Conservation (phyloP, 2,888 invertebrate genomes). For the Troides aeacus region DNA sequence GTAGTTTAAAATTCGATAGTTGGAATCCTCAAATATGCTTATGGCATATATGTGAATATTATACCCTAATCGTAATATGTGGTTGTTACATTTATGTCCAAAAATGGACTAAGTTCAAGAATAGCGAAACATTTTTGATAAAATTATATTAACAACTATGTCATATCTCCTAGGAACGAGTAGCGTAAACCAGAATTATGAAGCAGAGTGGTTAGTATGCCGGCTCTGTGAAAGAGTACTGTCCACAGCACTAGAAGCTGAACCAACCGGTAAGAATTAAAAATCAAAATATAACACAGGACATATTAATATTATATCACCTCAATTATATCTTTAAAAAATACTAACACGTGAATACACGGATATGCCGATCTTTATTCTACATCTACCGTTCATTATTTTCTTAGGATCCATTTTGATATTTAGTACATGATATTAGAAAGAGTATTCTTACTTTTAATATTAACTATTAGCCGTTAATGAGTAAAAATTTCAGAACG, state of each 20-base stretch:
- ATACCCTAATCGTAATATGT: background rate
- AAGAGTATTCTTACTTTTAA: no score
- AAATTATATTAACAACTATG: background rate
- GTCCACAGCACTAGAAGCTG: constrained; percentile 65
- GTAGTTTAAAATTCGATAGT: background rate
- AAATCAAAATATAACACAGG: background rate
- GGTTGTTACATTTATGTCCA: background rate
- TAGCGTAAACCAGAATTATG: constrained; percentile 49
- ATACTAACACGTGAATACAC: no score
- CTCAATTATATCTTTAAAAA: background rate
- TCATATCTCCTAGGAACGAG: constrained; percentile 37
- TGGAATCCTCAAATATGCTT: background rate
- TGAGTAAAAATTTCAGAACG: no score
- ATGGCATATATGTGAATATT: background rate
- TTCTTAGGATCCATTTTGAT: no score
- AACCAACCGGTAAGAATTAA: constrained; percentile 54
- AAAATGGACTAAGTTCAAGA: background rate
- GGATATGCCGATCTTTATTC: no score
- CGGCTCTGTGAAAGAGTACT: constrained; percentile 64
- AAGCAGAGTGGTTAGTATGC: constrained; percentile 70
- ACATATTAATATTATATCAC: background rate
- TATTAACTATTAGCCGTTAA: no score
- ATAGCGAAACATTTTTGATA: background rate
- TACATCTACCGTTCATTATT: no score
- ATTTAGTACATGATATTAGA: no score